A percentile compares a stretch with the other conserved stretches of the same genome.
Evolutionary conservation across 2,797 vertebrate species (phyloP).

Genomic region (Neosilurus mollespiculum): DNA sequence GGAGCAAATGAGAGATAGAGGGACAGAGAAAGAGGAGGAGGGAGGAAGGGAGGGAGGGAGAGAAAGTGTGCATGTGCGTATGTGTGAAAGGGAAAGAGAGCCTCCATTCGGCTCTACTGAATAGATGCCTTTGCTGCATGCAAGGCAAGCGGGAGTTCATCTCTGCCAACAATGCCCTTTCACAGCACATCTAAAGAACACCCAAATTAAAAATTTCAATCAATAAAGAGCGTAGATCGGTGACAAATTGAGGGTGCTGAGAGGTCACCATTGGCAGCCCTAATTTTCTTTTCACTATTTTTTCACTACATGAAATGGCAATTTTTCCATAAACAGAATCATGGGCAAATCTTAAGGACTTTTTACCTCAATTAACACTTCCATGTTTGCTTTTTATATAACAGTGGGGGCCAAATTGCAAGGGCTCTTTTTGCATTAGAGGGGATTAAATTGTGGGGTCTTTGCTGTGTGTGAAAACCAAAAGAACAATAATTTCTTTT

Average conservation of each 20-base stretch:
- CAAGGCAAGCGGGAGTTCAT: constrained; percentile 80
- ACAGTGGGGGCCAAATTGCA: constrained; percentile 53
- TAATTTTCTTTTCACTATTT: constrained; percentile 68
- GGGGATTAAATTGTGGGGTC: constrained; percentile 62
- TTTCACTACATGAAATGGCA: constrained; percentile 70
- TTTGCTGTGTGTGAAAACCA: constrained; percentile 72
- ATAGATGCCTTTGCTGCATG: constrained; percentile 76
- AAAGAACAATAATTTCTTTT: constrained; percentile 83
- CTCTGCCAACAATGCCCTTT: constrained; percentile 79
- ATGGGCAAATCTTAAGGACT: constrained; percentile 80
- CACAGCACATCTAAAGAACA: constrained; percentile 84
- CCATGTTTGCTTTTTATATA: constrained; percentile 68
- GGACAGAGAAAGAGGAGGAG: constrained; percentile 11
- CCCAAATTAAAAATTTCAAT: constrained; percentile 94
- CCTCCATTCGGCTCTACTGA: constrained; percentile 75
- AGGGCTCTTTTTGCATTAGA: constrained; percentile 63
- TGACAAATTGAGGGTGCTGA: constrained; percentile 86
- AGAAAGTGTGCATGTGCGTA: constrained; percentile 49
- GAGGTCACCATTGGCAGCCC: constrained; percentile 73
- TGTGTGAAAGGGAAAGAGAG: constrained; percentile 77
- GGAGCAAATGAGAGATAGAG: constrained; percentile 57
- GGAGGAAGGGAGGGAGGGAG: constrained; percentile 22
- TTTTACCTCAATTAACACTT: constrained; percentile 77
- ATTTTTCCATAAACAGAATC: constrained; percentile 77
- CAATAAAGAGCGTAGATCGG: constrained; percentile 85